Conservation (phyloP, 2,797 vertebrate genomes). For the Tapera naevia region DNA sequence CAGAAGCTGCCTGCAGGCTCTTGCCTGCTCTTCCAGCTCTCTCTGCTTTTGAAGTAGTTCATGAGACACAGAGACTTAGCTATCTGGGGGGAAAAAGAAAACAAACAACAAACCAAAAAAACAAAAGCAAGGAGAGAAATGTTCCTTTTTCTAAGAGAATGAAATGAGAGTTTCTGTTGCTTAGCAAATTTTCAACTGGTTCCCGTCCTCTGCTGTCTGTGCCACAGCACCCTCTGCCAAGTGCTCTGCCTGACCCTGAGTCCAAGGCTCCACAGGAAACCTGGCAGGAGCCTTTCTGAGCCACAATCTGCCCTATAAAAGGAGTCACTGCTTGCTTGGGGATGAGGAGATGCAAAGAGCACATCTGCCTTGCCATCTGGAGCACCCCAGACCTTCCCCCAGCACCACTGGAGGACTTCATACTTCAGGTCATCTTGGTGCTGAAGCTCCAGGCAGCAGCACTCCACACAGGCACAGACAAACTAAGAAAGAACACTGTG, state of each 20-base stretch:
- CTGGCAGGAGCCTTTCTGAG: neutral
- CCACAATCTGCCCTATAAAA: accelerated
- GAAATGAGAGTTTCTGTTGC: conserved; percentile 15
- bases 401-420: neutral
- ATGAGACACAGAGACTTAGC: neutral
- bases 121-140: neutral
- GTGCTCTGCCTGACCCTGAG: neutral
- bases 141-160: neutral
- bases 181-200: conserved; percentile 52
- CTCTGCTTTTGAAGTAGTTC: neutral
- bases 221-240: neutral
- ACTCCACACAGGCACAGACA: neutral
- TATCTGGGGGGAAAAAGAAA: neutral
- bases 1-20: neutral
- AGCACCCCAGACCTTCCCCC: neutral
- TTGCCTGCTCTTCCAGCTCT: neutral
- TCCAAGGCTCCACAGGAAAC: neutral
- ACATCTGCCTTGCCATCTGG: neutral
- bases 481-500: neutral
- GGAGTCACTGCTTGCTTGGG: neutral
- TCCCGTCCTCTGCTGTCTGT: neutral
- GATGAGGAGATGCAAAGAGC: neutral
- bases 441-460: neutral
- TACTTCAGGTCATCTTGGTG: neutral
- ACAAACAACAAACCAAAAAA: neutral